These are phyloP conservation scores for Pheosia tremula DNA, from an alignment of 2,888 invertebrate species.

Conservation along the genomic window DNA sequence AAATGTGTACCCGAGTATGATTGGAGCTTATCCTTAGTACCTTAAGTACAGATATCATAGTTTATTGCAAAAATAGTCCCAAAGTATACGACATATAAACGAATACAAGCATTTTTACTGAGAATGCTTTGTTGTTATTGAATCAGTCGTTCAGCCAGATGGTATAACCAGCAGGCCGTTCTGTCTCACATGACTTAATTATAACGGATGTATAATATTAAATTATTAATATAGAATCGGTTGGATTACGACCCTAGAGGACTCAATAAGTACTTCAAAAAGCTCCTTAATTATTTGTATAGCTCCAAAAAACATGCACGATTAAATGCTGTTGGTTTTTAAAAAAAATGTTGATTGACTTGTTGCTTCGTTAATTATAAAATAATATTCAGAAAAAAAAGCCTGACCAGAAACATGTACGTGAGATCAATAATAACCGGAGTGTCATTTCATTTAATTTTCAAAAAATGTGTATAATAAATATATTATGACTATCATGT, in stretches of 20 bases:
- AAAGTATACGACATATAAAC: background rate
- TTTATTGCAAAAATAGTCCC: background rate
- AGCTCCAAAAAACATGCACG: no score
- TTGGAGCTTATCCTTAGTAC: no score
- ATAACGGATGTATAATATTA: no score
- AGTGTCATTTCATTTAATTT: background rate
- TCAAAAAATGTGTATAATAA: no score
- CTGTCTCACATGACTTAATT: no score
- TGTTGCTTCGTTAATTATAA: background rate
- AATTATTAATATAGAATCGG: no score
- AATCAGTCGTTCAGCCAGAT: no score
- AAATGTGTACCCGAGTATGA: background rate
- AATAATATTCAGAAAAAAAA: background rate
- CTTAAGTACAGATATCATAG: background rate
- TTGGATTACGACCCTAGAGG: background rate
- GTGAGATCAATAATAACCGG: no score
- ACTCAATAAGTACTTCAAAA: background rate
- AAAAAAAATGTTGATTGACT: background rate
- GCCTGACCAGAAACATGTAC: background rate
- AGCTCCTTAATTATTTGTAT: background rate
- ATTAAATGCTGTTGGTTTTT: background rate
- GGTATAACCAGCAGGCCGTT: no score
- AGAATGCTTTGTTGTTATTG: background rate
- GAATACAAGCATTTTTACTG: background rate
- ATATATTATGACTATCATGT: background rate